Conservation (phyloP, 2,888 invertebrate genomes). For the Megamerina dolium region DNA sequence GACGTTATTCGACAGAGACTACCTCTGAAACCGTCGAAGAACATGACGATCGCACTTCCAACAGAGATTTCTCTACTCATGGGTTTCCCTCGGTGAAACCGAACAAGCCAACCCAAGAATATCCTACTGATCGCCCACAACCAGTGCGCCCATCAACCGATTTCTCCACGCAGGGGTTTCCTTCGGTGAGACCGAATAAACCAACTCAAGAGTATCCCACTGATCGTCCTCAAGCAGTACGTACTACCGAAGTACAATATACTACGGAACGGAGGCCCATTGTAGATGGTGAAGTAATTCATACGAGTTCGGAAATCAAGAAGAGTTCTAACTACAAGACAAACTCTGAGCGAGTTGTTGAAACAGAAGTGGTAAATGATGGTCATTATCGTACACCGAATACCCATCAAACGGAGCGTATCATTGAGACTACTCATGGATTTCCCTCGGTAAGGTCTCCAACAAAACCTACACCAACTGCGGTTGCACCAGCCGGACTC, state of each 20-base stretch:
- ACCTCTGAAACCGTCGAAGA: conserved; percentile 42
- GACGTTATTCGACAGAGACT: conserved; percentile 42
- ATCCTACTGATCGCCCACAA: conserved; percentile 29
- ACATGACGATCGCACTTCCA: conserved; percentile 24
- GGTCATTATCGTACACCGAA: conserved; percentile 13
- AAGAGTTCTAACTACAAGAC: conserved; percentile 32
- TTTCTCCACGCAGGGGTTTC: conserved; percentile 35
- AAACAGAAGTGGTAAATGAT: conserved; percentile 30
- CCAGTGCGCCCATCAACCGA: conserved; percentile 21
- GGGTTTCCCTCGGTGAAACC: conserved; percentile 36
- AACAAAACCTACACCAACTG: background rate
- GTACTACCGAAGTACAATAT: conserved; percentile 12
- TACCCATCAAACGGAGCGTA: conserved; percentile 1
- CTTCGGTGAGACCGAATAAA: conserved; percentile 33
- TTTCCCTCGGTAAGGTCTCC: background rate
- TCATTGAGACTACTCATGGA: background rate
- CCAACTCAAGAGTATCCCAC: conserved; percentile 34
- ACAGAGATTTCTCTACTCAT: conserved; percentile 31
- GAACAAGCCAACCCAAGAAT: conserved; percentile 35
- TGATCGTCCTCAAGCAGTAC: conserved; percentile 24
- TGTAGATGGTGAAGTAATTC: conserved; percentile 30
- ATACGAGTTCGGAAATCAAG: conserved; percentile 34
- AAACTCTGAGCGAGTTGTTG: conserved; percentile 32
- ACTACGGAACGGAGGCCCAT: conserved; percentile 11
- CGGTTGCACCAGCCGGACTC: too few species aligned